Percentiles rank a stretch among this genome's conserved stretches.
These are phyloP conservation scores for Meandrusa payeni DNA, from an alignment of 2,888 invertebrate species.

Conservation along the genomic window DNA sequence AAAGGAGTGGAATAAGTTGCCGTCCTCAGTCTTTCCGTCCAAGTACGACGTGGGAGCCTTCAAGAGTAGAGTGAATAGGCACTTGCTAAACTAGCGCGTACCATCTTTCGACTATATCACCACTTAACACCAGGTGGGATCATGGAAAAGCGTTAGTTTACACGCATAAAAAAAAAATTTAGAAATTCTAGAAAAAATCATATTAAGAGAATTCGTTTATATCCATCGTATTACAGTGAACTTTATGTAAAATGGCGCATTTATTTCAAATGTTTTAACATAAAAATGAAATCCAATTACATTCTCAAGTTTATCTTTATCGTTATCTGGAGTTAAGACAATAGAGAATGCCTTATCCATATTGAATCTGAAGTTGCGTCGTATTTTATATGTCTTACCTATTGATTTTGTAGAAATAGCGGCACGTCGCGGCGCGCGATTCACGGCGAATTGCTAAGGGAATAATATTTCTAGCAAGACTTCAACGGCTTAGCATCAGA, in stretches of 20 bases:
- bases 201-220: too few species aligned
- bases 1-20: too few species aligned
- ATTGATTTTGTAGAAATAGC: conserved; percentile 60
- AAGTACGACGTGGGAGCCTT: too few species aligned
- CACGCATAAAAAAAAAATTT: too few species aligned
- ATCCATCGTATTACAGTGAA: too few species aligned
- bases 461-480: conserved; percentile 36
- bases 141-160: too few species aligned
- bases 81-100: too few species aligned
- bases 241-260: conserved; percentile 2
- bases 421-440: conserved; percentile 40
- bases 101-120: too few species aligned
- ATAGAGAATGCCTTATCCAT: conserved; percentile 23
- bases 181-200: too few species aligned
- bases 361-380: conserved; percentile 31
- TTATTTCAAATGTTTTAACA: conserved; percentile 4
- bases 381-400: conserved; percentile 47
- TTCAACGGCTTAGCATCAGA: conserved; percentile 32
- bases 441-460: conserved; percentile 33
- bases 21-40: too few species aligned
- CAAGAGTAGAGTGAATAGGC: too few species aligned
- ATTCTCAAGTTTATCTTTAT: conserved; percentile 14
- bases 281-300: conserved; percentile 18
- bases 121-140: too few species aligned
- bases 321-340: conserved; percentile 13